Percentiles rank a stretch among this genome's conserved stretches.
Evolutionary conservation across 2,113 vertebrate species (phyloP).

Genomic region (Narcine bancroftii): DNA sequence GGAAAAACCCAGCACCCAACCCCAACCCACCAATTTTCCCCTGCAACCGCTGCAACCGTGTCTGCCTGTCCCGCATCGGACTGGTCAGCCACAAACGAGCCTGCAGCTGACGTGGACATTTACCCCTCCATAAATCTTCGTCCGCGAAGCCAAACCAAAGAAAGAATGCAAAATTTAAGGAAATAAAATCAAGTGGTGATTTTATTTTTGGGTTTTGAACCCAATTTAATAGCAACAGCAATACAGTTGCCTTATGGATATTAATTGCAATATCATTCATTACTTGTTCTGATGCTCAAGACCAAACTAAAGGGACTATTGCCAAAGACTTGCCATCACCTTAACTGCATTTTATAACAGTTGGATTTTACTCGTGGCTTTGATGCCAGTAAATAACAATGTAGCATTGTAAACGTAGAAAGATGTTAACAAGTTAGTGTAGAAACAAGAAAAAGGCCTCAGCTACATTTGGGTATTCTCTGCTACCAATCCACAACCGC

Average conservation of each 20-base stretch:
- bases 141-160: no score
- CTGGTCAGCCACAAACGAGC: no score
- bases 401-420: not conserved
- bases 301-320: not conserved
- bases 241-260: not conserved
- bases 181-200: not conserved
- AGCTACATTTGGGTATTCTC: no score
- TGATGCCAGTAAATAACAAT: not conserved
- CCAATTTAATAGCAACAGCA: not conserved
- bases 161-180: not conserved
- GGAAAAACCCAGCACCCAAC: no score
- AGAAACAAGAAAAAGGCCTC: not conserved
- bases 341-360: constrained; percentile 2
- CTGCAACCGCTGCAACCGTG: no score
- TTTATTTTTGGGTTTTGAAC: not conserved
- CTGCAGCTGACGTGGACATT: no score
- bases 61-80: no score
- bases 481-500: no score
- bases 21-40: no score
- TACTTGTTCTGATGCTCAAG: not conserved
- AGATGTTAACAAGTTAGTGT: not conserved
- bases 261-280: not conserved
- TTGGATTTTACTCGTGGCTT: not conserved
- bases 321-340: not conserved
- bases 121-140: no score